Conservation (phyloP, 2,113 vertebrate genomes). For the Pithys albifrons region DNA sequence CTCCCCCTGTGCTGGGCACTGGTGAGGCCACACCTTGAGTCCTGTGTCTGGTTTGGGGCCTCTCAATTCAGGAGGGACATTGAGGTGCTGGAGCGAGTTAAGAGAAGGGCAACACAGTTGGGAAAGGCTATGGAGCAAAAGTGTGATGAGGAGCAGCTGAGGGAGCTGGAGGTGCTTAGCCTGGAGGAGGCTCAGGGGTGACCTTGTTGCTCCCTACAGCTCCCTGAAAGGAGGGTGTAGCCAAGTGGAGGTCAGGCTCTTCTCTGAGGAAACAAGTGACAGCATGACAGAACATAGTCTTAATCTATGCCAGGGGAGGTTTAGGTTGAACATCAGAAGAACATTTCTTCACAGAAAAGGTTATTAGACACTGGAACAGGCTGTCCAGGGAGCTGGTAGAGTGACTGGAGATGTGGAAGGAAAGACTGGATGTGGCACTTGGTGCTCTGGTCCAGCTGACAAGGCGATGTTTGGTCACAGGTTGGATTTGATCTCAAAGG, state of each 20-base stretch:
- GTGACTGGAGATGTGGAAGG: not conserved
- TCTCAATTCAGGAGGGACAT: not conserved
- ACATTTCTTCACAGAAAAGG: not conserved
- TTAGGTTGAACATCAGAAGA: not conserved
- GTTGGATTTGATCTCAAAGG: not conserved
- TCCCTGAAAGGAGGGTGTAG: not conserved
- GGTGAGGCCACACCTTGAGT: not conserved
- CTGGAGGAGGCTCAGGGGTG: not conserved
- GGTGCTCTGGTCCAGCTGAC: not conserved
- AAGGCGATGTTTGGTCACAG: not conserved
- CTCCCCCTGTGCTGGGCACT: not conserved
- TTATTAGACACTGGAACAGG: not conserved
- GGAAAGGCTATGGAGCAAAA: not conserved
- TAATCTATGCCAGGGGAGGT: not conserved
- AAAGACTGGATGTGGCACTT: not conserved
- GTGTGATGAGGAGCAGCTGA: not conserved
- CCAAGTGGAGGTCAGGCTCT: not conserved
- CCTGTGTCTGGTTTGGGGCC: not conserved
- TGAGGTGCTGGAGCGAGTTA: not conserved
- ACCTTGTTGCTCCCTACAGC: not conserved
- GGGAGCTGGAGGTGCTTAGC: not conserved
- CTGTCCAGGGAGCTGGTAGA: not conserved
- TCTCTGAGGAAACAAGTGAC: not conserved
- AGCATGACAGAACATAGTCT: not conserved
- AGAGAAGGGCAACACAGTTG: not conserved